Percentiles rank a stretch among this genome's conserved stretches.
phyloP scores from a whole-genome alignment of 2,113 vertebrate genomes.

The Variabilichromis moorii region DNA sequence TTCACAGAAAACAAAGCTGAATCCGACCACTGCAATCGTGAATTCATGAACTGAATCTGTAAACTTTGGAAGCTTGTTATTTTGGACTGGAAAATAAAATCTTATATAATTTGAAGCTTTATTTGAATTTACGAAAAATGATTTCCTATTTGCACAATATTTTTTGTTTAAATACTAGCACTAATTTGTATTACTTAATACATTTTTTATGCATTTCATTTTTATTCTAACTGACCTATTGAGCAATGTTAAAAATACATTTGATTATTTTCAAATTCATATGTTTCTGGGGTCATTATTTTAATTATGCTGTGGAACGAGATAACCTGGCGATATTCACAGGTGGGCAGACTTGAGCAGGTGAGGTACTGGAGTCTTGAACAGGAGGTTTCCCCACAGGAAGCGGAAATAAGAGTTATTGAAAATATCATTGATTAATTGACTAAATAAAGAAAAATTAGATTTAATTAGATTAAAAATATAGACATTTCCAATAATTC shows the following conservation, averaged over 20 bases:
- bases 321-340: not conserved
- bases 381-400: not conserved
- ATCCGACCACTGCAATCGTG: rapidly evolving
- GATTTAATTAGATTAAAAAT: not conserved
- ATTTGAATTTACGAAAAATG: rapidly evolving
- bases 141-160: not conserved
- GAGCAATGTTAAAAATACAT: not conserved
- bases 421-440: not conserved
- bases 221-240: not conserved
- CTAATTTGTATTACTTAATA: not conserved
- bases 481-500: not conserved
- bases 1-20: not conserved
- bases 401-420: rapidly evolving
- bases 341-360: not conserved
- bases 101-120: not conserved
- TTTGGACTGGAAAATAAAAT: not conserved
- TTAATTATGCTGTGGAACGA: not conserved
- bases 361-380: not conserved
- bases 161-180: not conserved
- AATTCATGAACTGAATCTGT: not conserved
- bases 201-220: not conserved
- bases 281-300: not conserved
- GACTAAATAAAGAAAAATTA: not conserved
- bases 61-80: not conserved
- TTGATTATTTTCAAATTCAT: not conserved